These are phyloP conservation scores for Globia sparganii DNA, from an alignment of 2,888 invertebrate species.

Conservation along the genomic window DNA sequence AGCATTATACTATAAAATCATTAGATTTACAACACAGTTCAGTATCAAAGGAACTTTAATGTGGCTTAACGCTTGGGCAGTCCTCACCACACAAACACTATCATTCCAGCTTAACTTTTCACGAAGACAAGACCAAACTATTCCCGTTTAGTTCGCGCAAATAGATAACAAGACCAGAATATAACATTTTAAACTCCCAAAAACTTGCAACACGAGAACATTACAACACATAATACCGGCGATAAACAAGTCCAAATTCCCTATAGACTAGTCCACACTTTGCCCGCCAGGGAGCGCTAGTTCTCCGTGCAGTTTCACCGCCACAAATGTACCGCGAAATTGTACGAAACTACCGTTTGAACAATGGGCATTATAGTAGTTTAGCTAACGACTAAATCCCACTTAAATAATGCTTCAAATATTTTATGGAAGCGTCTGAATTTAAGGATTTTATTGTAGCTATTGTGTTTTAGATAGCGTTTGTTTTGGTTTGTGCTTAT, in stretches of 20 bases:
- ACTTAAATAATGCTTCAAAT: constrained; percentile 75
- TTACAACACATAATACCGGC: constrained; percentile 50
- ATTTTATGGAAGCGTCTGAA: constrained; percentile 64
- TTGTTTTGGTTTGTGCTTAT: constrained; percentile 22
- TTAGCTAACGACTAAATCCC: constrained; percentile 79
- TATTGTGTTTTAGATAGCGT: constrained; percentile 44
- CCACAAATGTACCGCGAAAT: constrained; percentile 82
- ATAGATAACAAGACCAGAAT: constrained; percentile 47
- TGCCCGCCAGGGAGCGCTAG: constrained; percentile 60
- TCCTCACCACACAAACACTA: background rate
- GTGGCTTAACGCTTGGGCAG: background rate
- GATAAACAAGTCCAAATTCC: constrained; percentile 62
- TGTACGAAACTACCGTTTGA: constrained; percentile 76
- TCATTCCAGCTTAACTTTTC: constrained; percentile 8
- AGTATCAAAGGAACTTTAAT: background rate
- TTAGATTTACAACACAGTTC: background rate
- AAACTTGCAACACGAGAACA: constrained; percentile 50
- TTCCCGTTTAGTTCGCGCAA: constrained; percentile 2
- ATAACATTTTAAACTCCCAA: constrained; percentile 47
- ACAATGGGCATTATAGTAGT: constrained; percentile 80
- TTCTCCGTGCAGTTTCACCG: constrained; percentile 64
- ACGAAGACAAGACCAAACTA: constrained; percentile 27
- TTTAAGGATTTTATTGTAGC: constrained; percentile 53
- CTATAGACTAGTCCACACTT: constrained; percentile 59
- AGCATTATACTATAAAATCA: background rate